Evolutionary conservation across 2,888 invertebrate genomes (phyloP).

Genomic region (Hartigia nigra): DNA sequence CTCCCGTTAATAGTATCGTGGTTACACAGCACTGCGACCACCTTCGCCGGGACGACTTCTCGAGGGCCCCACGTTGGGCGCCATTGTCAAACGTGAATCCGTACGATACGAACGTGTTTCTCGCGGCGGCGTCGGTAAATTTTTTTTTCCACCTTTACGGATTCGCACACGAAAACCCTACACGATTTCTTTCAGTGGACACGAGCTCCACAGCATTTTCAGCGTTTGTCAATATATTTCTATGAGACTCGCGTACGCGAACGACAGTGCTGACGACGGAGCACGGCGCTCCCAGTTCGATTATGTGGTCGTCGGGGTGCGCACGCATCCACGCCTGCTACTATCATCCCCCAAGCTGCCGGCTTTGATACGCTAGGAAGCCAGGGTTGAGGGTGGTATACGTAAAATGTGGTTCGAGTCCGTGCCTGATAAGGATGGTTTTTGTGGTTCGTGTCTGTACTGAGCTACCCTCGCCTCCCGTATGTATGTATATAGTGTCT

Average conservation of each 20-base stretch:
- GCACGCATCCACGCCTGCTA: conserved; percentile 49
- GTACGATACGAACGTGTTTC: not conserved
- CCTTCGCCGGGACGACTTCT: conserved; percentile 12
- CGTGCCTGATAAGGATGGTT: conserved; percentile 9
- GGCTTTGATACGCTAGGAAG: conserved; percentile 18
- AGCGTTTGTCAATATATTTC: not conserved
- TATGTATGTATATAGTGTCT: not conserved
- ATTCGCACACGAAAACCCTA: not conserved
- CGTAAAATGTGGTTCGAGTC: conserved; percentile 10
- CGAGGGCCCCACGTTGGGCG: conserved; percentile 42
- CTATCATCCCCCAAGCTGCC: conserved; percentile 35
- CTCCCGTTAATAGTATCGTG: not conserved
- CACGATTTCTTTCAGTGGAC: not conserved
- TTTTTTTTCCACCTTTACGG: not conserved
- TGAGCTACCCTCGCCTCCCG: not conserved
- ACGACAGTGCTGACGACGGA: conserved; percentile 57
- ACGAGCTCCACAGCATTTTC: not conserved
- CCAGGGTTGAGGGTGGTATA: not conserved
- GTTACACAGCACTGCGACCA: not conserved
- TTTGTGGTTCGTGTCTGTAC: conserved; percentile 7
- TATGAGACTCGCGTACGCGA: conserved; percentile 26
- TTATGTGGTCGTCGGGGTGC: conserved; percentile 56
- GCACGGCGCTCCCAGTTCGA: conserved; percentile 65
- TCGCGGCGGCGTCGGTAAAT: not conserved
- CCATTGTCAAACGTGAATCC: conserved; percentile 45